Conservation (phyloP, 30 jellyfish, hydroid and myxozoan genomes). For the Turritopsis rubra region DNA sequence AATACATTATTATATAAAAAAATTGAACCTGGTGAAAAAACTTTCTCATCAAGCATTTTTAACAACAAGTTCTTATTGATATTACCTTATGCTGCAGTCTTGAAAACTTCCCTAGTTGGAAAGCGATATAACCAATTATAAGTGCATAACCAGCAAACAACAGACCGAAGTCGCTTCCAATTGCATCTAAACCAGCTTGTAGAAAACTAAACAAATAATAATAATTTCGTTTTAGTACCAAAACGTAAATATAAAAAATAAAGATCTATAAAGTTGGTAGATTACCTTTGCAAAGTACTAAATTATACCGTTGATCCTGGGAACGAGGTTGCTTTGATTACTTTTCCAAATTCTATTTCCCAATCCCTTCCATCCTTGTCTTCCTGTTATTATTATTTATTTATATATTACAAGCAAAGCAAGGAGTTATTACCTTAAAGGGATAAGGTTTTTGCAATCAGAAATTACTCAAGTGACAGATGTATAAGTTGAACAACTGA, state of each 20-base stretch:
- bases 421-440: no score
- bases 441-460: no score
- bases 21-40: no score
- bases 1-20: no score
- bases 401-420: neutral
- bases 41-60: no score
- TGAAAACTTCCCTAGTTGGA: constrained; percentile 74
- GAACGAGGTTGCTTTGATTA: constrained; percentile 8
- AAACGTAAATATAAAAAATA: neutral
- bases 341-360: constrained; percentile 59
- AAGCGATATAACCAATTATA: constrained; percentile 57
- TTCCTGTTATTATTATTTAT: constrained; percentile 42
- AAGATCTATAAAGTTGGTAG: neutral
- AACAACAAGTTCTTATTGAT: no score
- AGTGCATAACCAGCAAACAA: constrained; percentile 68
- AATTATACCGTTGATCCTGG: constrained; percentile 6
- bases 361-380: constrained; percentile 52
- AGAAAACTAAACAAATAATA: neutral
- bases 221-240: no score
- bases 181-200: constrained; percentile 38
- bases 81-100: constrained; percentile 65
- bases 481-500: no score
- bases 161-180: constrained; percentile 47
- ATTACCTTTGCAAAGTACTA: constrained; percentile 15
- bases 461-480: no score